Conservation (phyloP, 2,888 invertebrate genomes). For the Ennomos erosarius region DNA sequence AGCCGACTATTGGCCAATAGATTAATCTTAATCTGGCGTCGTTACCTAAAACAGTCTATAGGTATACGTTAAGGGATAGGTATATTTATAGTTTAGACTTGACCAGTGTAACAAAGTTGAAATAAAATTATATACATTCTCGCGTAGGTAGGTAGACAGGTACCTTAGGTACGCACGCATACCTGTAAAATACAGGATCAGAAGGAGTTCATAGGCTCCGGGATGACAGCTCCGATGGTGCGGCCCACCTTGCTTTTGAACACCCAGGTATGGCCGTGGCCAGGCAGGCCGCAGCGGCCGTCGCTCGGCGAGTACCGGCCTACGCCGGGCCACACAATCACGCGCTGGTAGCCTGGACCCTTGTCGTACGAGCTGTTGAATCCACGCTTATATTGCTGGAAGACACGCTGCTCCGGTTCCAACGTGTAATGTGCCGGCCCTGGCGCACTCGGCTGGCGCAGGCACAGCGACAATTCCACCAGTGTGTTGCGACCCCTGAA, state of each 20-base stretch:
- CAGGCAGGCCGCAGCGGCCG: conserved; percentile 53
- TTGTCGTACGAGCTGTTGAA: conserved; percentile 74
- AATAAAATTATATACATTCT: too few relatives aligned
- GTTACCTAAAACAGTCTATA: too few relatives aligned
- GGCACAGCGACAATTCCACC: conserved; percentile 77
- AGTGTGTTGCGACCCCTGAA: conserved; percentile 77
- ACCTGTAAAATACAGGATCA: conserved; percentile 31
- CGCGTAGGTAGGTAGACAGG: too few relatives aligned
- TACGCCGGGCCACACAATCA: conserved; percentile 73
- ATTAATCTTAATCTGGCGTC: too few relatives aligned
- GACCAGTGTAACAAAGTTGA: too few relatives aligned
- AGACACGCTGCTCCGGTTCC: conserved; percentile 46
- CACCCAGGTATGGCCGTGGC: conserved; percentile 70
- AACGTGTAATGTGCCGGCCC: conserved; percentile 78
- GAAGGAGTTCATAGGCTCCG: conserved; percentile 69
- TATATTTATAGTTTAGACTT: too few relatives aligned
- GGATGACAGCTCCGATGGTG: conserved; percentile 67
- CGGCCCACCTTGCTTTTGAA: conserved; percentile 57
- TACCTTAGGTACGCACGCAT: too few relatives aligned
- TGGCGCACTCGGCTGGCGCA: conserved; percentile 77
- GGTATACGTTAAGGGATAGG: too few relatives aligned
- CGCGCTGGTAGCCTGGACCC: conserved; percentile 64
- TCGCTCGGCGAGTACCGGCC: conserved; percentile 61
- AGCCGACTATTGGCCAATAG: too few relatives aligned
- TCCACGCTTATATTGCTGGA: conserved; percentile 55